phyloP scores from a whole-genome alignment of 2,888 invertebrate genomes.

The Microctonus hyperodae region DNA sequence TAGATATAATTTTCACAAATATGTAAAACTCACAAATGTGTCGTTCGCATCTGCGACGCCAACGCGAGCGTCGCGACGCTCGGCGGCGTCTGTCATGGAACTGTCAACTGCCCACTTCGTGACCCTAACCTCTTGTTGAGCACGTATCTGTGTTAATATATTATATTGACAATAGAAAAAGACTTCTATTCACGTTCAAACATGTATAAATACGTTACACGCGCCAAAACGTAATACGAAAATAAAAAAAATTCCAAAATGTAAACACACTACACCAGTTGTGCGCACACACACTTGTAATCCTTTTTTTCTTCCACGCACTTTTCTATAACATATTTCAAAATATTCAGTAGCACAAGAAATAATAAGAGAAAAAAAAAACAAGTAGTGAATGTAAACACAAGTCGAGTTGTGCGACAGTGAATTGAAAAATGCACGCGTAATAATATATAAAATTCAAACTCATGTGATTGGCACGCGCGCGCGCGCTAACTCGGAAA shows the following conservation, averaged over 20 bases:
- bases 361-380: slow-evolving; percentile 13
- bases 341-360: neutral
- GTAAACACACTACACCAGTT: neutral
- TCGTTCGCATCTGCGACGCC: slow-evolving; percentile 29
- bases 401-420: slow-evolving; percentile 11
- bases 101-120: slow-evolving; percentile 32
- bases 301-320: neutral
- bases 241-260: too few relatives aligned
- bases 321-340: neutral
- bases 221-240: too few relatives aligned
- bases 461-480: neutral
- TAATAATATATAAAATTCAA: slow-evolving; percentile 2
- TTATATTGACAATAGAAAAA: too few relatives aligned
- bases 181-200: too few relatives aligned
- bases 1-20: neutral
- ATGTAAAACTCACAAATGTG: slow-evolving; percentile 8
- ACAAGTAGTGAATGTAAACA: neutral
- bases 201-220: slow-evolving; percentile 1
- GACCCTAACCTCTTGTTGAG: slow-evolving; percentile 28
- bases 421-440: neutral
- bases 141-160: neutral
- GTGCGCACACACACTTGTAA: neutral
- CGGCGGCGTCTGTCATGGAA: slow-evolving; percentile 41
- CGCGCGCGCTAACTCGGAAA: slow-evolving; percentile 20
- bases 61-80: slow-evolving; percentile 36